Evolutionary conservation across 2,113 vertebrate genomes (phyloP).

Genomic region (Spea multiplicata): DNA sequence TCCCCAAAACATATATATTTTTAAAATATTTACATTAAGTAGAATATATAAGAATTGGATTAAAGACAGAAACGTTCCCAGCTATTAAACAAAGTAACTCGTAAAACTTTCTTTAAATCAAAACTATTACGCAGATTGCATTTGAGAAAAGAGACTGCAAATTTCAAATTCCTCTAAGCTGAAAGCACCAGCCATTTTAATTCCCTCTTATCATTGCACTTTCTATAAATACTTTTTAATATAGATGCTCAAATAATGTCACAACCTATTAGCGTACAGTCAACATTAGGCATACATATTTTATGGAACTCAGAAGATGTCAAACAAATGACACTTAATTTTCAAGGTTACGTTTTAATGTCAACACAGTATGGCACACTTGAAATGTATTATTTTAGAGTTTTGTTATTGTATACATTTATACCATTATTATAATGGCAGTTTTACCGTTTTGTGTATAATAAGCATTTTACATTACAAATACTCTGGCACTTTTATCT

Average conservation of each 20-base stretch:
- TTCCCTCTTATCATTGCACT: not conserved
- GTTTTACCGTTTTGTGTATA: too few species aligned
- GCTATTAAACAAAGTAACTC: not conserved
- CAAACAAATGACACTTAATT: not conserved
- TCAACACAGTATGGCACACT: not conserved
- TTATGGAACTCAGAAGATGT: not conserved
- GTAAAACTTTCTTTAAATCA: conserved; percentile 1
- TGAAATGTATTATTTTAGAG: too few species aligned
- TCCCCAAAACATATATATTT: too few species aligned
- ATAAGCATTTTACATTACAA: too few species aligned
- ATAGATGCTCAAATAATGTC: conserved; percentile 24
- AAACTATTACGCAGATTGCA: not conserved
- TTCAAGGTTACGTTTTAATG: not conserved
- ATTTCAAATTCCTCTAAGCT: conserved; percentile 13
- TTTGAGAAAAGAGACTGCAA: not conserved
- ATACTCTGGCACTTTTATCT: too few species aligned
- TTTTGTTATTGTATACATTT: too few species aligned
- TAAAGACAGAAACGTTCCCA: too few species aligned
- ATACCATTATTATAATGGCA: too few species aligned
- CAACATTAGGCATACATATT: conserved; percentile 23
- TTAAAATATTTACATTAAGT: too few species aligned
- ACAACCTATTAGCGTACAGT: conserved; percentile 27
- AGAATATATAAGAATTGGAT: too few species aligned
- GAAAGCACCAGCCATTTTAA: not conserved
- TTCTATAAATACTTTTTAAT: conserved; percentile 34